Evolutionary conservation across 2,888 invertebrate genomes (phyloP), one percentile per base, ranked within the genome.

Genomic region (Lypha dubia): DNA sequence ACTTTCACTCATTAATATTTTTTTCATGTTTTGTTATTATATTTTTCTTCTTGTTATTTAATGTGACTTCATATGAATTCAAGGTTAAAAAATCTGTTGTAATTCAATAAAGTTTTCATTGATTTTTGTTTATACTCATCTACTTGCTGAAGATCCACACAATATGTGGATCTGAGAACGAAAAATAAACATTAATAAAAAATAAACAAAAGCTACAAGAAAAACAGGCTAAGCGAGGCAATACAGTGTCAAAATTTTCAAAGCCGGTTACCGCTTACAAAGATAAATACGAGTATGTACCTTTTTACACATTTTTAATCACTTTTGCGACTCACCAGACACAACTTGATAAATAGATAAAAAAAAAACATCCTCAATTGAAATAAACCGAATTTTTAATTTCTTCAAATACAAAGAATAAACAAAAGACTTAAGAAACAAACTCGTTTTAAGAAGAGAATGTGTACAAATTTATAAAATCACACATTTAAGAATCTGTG

Each of bases 21-120:
- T 60, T 35, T 58, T 28, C 60, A 5, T 46, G 6, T 60, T 73
- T n/a, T 8, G 20, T 67, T 28, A 5, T 56, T 17, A 20, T 32
- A 53, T 0, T 41, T 51, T 41, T 24, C 38, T 22, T 53, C n/a
- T 32, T 15, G 28, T 49, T 3, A n/a, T n/a, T n/a, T n/a, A n/a
- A n/a, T 44, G 51, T 38, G 9, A 65, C 41, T n/a, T 11, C 44
- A n/a, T n/a, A n/a, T n/a, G n/a, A 56, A 38, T 74, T 76, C 67
- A 68, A 76, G 67, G 58, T 76, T 20, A 68, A 60, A 17, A 22
- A 60, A 13, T 0, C 15, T 53, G 41, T 32, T 65, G 53, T 65
- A 32, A 22, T 22, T 53, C 63, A 32, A 53, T n/a, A 15, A 38
- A 74, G 13, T 5, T 73, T 32, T 49, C 0, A n/a, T 49, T 49